Evolutionary conservation across 2,888 invertebrate species (phyloP), one percentile per base, ranked within the genome.

Genomic region (Sphaerophoria taeniata): DNA sequence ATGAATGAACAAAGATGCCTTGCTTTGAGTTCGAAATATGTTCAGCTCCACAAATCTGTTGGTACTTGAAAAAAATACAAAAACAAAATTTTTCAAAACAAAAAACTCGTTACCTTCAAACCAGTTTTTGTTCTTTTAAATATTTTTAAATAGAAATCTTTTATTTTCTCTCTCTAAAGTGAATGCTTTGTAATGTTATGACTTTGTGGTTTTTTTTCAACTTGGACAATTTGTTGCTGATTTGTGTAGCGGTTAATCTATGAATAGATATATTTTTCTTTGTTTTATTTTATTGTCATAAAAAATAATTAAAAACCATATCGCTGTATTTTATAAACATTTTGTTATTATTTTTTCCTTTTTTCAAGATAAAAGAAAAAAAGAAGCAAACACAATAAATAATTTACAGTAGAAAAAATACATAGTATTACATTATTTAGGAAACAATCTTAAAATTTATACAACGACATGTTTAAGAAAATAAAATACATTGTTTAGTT

Each of bases 161-260:
- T 78, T 83, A 83, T 73, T 78, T 69, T 78, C 73, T 83, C 78
- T 83, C 78, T 78, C 82, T 69, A 58, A 63, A 65, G 33, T 77
- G 77, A 51, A 69, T 78, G 16, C 34, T 55, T 63, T 43, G 71
- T 33, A 43, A n/a, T 53, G n/a, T 53, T 39, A 43, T 73, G 72
- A 39, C 36, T 61, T 24, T 43, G 47, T n/a, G 34, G 33, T 53
- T 58, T 14, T 61, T 36, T 12, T 43, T 9, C 3, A 11, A 43
- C 3, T 43, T 2, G 2, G 2, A 43, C 9, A 11, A 43, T 43
- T 47, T n/a, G 14, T 47, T 14, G 2, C 56, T 70, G 14, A 33
- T 63, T 56, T 45, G 12, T 51, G 12, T 63, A 53, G 33, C 60
- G 58, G 39, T 76, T 47, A 45, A 63, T 47, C 69, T 47, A 12